A percentile compares a stretch with the other conserved stretches of the same genome.
phyloP scores from a whole-genome alignment of 2,797 vertebrate species.

The Periophthalmus magnuspinnatus region DNA sequence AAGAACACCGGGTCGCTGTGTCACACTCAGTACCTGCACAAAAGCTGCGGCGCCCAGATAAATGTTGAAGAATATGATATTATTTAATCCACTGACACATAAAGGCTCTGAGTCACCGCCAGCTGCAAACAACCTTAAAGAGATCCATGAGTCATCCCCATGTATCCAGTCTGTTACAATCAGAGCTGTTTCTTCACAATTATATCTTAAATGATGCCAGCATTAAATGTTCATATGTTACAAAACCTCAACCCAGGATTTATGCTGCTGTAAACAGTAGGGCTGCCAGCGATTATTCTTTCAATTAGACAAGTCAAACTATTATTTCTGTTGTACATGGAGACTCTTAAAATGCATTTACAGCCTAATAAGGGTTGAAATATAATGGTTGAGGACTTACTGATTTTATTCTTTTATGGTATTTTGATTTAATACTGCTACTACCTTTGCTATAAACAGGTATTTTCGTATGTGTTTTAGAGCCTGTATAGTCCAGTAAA shows the following conservation, averaged over 20 bases:
- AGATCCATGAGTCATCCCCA: conserved; percentile 1
- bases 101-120: conserved; percentile 17
- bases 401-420: too few relatives aligned
- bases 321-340: too few relatives aligned
- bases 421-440: too few relatives aligned
- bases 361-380: too few relatives aligned
- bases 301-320: too few relatives aligned
- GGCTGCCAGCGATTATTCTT: too few relatives aligned
- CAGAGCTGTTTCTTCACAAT: background rate
- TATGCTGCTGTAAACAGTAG: background rate
- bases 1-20: background rate
- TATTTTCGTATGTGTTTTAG: too few relatives aligned
- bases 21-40: conserved; percentile 9
- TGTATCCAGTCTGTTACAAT: background rate
- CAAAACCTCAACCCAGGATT: background rate
- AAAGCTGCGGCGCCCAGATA: background rate
- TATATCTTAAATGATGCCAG: conserved; percentile 1
- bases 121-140: conserved; percentile 4
- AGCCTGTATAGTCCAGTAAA: too few relatives aligned
- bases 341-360: too few relatives aligned
- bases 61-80: background rate
- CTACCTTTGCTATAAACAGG: too few relatives aligned
- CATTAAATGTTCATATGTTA: background rate
- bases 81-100: background rate
- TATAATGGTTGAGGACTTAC: too few relatives aligned